Conservation (phyloP, 2,888 invertebrate genomes). For the Spilosoma lubricipeda region DNA sequence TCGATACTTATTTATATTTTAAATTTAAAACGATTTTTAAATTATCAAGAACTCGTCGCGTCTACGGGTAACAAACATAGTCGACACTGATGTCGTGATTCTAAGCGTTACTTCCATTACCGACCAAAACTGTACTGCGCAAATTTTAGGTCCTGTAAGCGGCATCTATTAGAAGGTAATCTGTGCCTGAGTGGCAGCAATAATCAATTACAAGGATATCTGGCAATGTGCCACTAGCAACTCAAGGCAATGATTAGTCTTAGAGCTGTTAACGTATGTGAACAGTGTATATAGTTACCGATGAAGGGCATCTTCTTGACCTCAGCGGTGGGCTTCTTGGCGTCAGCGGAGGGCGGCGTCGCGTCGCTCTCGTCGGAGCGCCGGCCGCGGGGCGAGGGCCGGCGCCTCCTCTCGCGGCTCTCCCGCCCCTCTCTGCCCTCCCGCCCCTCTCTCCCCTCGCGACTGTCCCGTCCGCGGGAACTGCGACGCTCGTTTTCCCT, state of each 20-base stretch:
- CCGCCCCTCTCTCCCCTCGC: neutral
- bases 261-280: neutral
- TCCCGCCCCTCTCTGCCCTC: neutral
- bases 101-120: too few species aligned
- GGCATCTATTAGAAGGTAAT: too few species aligned
- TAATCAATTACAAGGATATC: neutral
- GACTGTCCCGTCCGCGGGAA: neutral
- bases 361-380: conserved; percentile 20
- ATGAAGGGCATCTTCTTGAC: conserved; percentile 93
- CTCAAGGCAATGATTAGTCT: neutral
- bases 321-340: conserved; percentile 70
- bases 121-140: too few species aligned
- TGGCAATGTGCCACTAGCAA: neutral
- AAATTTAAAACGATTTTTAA: too few species aligned
- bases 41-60: too few species aligned
- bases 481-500: conserved; percentile 34
- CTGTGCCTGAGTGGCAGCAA: neutral
- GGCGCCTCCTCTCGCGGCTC: neutral
- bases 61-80: too few species aligned
- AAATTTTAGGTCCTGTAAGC: too few species aligned
- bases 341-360: conserved; percentile 35
- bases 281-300: conserved; percentile 71
- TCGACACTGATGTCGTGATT: too few species aligned
- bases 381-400: conserved; percentile 13
- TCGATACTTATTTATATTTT: too few species aligned